Conservation (phyloP, 1,140 invertebrate genomes). For the Glossosoma conforme region DNA sequence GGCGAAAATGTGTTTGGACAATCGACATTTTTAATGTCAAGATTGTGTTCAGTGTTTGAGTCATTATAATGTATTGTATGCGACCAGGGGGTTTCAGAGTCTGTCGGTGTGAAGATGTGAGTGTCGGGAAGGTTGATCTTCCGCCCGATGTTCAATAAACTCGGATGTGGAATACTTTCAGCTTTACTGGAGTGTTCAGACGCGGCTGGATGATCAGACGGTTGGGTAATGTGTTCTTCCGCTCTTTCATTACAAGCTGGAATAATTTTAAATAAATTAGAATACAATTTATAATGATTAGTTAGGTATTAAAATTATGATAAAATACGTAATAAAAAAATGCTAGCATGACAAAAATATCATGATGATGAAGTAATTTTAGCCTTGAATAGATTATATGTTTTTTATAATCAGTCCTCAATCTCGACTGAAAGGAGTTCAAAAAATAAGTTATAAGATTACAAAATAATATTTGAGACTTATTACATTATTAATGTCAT, state of each 20-base stretch:
- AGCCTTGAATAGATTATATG: too few species aligned
- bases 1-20: slow-evolving; percentile 3
- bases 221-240: slow-evolving; percentile 9
- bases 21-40: slow-evolving; percentile 5
- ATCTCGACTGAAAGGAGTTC: too few species aligned
- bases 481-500: too few species aligned
- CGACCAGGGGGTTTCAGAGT: slow-evolving; percentile 47
- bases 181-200: slow-evolving; percentile 3
- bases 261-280: slow-evolving; percentile 29
- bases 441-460: too few species aligned
- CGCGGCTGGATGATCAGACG: neutral
- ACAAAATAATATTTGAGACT: too few species aligned
- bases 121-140: slow-evolving; percentile 49
- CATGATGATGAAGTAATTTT: too few species aligned
- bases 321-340: too few species aligned
- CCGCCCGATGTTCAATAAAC: slow-evolving; percentile 32
- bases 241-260: slow-evolving; percentile 40
- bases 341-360: too few species aligned
- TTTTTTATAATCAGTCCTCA: too few species aligned
- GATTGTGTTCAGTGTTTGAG: slow-evolving; percentile 30
- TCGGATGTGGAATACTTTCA: slow-evolving; percentile 12
- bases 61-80: slow-evolving; percentile 47
- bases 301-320: too few species aligned
- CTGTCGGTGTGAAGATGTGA: slow-evolving; percentile 49
- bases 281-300: too few species aligned